These are phyloP conservation scores for Masticophis lateralis DNA, from an alignment of 2,797 vertebrate genomes.

Conservation along the genomic window DNA sequence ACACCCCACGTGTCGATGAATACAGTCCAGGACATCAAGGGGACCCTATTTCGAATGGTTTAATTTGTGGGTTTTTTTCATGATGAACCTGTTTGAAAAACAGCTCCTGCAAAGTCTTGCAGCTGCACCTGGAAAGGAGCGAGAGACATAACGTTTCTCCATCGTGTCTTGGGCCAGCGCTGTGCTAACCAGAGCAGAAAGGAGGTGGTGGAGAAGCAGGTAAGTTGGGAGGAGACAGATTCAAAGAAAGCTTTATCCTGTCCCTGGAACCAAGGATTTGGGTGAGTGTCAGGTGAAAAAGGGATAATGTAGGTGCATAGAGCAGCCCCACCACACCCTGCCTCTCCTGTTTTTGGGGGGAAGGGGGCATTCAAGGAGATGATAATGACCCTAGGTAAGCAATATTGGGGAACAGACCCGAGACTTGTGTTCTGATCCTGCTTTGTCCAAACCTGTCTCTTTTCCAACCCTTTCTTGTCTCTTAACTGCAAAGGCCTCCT, in stretches of 20 bases:
- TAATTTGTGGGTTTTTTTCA: background rate
- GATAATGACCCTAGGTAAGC: background rate
- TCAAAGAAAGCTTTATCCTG: background rate
- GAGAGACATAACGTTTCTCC: background rate
- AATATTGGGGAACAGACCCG: too few species aligned
- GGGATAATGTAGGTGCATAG: background rate
- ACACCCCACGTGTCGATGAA: background rate
- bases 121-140: background rate
- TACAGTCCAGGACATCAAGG: background rate
- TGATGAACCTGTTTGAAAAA: background rate
- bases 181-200: background rate
- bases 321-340: background rate
- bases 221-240: background rate
- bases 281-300: background rate
- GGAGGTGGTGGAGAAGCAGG: background rate
- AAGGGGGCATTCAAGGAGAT: background rate
- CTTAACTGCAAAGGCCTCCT: background rate
- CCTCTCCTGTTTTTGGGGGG: background rate
- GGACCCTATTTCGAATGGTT: background rate
- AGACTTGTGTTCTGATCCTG: background rate
- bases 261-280: background rate
- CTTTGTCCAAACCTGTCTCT: too few species aligned
- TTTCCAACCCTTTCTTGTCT: background rate
- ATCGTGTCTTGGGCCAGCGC: fast-evolving
- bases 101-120: background rate